Conservation (phyloP, 1,140 invertebrate species). For the Metaphire vulgaris region DNA sequence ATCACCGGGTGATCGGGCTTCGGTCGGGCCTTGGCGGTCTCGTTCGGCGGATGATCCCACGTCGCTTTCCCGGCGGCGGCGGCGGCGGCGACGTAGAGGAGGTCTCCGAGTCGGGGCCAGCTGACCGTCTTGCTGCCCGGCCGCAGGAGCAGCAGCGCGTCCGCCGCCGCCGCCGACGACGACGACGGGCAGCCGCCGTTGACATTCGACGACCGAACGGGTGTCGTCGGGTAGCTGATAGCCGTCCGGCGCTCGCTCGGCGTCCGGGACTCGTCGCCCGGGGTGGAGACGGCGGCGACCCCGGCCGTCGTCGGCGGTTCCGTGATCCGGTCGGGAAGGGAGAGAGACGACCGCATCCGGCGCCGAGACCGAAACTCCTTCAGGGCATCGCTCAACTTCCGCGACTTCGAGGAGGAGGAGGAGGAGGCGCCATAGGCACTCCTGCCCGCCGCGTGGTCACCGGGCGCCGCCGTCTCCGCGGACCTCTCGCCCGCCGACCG, state of each 20-base stretch:
- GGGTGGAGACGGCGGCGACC: not conserved
- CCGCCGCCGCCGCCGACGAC: not conserved
- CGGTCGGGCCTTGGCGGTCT: no score
- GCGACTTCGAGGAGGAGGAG: not conserved
- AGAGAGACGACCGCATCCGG: not conserved
- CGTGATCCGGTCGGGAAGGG: not conserved
- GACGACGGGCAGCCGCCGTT: not conserved
- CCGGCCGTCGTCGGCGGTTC: not conserved
- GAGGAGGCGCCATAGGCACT: not conserved
- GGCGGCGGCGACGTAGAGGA: not conserved
- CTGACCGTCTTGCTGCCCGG: not conserved
- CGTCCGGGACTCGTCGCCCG: not conserved
- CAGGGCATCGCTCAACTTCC: not conserved
- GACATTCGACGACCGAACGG: not conserved
- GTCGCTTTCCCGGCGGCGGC: no score
- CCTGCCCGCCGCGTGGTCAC: no score
- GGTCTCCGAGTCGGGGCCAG: not conserved
- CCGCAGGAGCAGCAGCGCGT: no score
- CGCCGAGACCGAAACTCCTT: not conserved
- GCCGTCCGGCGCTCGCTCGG: not conserved
- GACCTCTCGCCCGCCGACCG: not conserved
- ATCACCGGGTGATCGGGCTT: not conserved
- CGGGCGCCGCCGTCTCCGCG: no score
- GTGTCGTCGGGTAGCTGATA: not conserved
- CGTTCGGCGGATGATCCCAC: no score